Conservation (phyloP, 37 sponge, comb jelly and placozoan species). For the Mnemiopsis leidyi region DNA sequence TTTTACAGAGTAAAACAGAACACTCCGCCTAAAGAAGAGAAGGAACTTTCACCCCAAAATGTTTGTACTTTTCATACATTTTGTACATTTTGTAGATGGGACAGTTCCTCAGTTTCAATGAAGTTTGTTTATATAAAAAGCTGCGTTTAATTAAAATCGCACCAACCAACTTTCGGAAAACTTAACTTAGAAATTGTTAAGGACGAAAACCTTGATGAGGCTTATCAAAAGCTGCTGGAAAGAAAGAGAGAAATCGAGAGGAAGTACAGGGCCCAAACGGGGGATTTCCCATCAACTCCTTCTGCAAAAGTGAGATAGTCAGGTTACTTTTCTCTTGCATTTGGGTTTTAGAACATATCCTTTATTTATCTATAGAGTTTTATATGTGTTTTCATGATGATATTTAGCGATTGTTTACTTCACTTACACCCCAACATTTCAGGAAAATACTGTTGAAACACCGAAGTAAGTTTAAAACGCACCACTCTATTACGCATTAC, state of each 20-base stretch:
- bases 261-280: slow-evolving; percentile 14
- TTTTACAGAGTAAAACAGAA: not conserved
- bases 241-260: slow-evolving; percentile 40
- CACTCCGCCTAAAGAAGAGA: not conserved
- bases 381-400: no score
- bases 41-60: not conserved
- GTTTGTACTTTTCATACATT: not conserved
- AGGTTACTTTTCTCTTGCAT: no score
- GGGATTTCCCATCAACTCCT: slow-evolving; percentile 4
- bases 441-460: not conserved
- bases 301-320: not conserved
- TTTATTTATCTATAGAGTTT: no score
- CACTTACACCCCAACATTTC: no score
- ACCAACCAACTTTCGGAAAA: no score
- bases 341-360: no score
- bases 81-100: no score
- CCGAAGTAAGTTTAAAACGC: not conserved
- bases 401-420: no score
- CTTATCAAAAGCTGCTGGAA: slow-evolving; percentile 34
- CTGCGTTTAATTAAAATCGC: no score
- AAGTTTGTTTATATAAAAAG: no score
- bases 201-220: slow-evolving; percentile 56
- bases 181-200: no score
- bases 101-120: no score
- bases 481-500: not conserved